phyloP scores from a whole-genome alignment of 2,797 vertebrate species.

The Bradypodion pumilum region DNA sequence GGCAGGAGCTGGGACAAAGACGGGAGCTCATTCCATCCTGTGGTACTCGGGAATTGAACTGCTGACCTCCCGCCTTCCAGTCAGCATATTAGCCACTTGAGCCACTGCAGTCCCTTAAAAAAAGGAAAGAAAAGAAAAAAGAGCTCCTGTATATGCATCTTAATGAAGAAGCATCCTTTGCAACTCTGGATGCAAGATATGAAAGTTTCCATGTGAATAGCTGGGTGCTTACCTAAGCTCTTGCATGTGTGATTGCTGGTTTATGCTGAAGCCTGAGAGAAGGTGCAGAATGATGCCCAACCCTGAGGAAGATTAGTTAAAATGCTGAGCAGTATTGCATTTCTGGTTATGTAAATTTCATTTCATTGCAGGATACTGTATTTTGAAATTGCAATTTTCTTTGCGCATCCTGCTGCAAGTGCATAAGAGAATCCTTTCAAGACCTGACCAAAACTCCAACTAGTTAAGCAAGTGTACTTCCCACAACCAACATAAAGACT shows the following conservation, averaged over 20 bases:
- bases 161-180: background rate
- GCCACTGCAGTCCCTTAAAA: too few relatives aligned
- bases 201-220: background rate
- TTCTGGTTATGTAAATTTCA: conserved; percentile 9
- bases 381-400: background rate
- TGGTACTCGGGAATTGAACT: too few relatives aligned
- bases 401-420: background rate
- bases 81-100: too few relatives aligned
- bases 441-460: background rate
- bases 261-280: background rate
- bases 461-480: background rate
- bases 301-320: conserved; percentile 1
- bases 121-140: too few relatives aligned
- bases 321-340: background rate
- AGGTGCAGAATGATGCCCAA: background rate
- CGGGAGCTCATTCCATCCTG: too few relatives aligned
- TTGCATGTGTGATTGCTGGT: background rate
- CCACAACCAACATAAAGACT: background rate
- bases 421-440: background rate
- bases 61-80: too few relatives aligned
- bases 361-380: background rate
- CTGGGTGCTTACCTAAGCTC: background rate
- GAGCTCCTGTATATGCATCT: background rate
- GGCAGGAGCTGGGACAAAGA: too few relatives aligned
- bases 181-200: background rate